phyloP scores from a whole-genome alignment of 2,113 vertebrate genomes.

The Platycercus adscitus region DNA sequence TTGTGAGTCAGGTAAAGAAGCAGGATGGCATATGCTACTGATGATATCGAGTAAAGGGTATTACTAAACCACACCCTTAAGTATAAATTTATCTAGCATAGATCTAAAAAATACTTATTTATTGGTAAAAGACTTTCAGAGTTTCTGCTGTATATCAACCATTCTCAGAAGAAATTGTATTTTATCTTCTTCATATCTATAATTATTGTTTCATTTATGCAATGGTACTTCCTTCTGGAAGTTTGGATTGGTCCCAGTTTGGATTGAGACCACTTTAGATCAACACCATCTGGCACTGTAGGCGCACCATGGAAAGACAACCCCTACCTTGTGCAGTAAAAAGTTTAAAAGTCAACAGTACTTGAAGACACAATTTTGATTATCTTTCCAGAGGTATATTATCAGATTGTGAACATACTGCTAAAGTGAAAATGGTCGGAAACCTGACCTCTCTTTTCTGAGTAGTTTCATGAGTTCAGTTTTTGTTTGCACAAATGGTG shows the following conservation, averaged over 20 bases:
- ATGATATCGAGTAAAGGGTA: not conserved
- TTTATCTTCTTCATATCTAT: not conserved
- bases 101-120: not conserved
- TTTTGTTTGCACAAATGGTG: slow-evolving; percentile 38
- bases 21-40: not conserved
- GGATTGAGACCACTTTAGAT: not conserved
- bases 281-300: not conserved
- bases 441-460: not conserved
- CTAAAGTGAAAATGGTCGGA: not conserved
- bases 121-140: not conserved
- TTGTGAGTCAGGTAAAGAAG: not conserved
- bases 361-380: not conserved
- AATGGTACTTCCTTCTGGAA: not conserved
- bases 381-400: not conserved
- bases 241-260: not conserved
- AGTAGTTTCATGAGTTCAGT: not conserved
- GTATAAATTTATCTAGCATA: not conserved
- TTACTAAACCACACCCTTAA: not conserved
- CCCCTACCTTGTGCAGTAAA: not conserved
- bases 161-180: not conserved
- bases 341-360: not conserved
- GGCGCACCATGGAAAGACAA: not conserved
- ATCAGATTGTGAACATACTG: not conserved
- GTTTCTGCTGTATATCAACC: not conserved
- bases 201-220: not conserved